Evolutionary conservation across 1,140 invertebrate species (phyloP).

Genomic region (Leptopilina clavipes): DNA sequence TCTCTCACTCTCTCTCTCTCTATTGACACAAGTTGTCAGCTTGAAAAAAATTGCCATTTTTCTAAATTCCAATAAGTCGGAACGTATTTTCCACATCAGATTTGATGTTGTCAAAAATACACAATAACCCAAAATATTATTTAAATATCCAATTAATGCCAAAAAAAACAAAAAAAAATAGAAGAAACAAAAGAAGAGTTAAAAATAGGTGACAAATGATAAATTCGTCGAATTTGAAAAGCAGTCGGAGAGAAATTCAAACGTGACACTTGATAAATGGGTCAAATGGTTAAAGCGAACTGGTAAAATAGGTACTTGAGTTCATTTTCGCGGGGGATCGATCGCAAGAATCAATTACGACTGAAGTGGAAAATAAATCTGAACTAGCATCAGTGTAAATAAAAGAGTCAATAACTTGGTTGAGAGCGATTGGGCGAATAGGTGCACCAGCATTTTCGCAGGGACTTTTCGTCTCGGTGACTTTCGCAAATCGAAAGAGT

Average conservation of each 20-base stretch:
- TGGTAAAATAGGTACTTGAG: slow-evolving; percentile 19
- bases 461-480: slow-evolving; percentile 53
- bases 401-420: slow-evolving; percentile 31
- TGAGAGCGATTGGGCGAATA: slow-evolving; percentile 42
- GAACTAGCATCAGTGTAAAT: slow-evolving; percentile 29
- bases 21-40: slow-evolving; percentile 41
- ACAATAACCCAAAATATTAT: no score
- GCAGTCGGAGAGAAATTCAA: not conserved
- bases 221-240: not conserved
- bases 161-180: not conserved
- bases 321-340: slow-evolving; percentile 16
- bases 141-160: no score
- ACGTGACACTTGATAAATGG: slow-evolving; percentile 19
- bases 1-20: no score
- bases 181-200: not conserved
- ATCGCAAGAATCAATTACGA: slow-evolving; percentile 23
- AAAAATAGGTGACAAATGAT: not conserved
- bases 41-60: not conserved
- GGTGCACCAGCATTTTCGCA: slow-evolving; percentile 40
- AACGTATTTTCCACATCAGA: not conserved
- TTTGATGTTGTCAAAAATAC: no score
- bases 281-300: not conserved
- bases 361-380: slow-evolving; percentile 29
- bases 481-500: slow-evolving; percentile 52
- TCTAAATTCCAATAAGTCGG: not conserved